These are phyloP conservation scores for Terrapene triunguis DNA, from an alignment of 2,113 vertebrate genomes.

Conservation along the genomic window DNA sequence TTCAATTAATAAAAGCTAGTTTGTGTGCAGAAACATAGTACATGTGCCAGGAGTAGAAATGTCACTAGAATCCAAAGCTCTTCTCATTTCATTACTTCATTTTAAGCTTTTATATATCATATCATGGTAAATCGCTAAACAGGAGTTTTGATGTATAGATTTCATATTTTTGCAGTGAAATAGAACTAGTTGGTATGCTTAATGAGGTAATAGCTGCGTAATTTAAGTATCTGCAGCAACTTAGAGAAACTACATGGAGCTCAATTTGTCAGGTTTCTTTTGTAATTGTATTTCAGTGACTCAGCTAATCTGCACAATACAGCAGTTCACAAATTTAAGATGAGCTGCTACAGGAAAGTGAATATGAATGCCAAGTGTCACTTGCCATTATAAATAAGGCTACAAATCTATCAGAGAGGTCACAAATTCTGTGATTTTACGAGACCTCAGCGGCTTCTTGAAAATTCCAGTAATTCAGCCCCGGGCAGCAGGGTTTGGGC, in stretches of 20 bases:
- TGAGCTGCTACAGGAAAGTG: neutral
- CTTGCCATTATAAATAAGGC: neutral
- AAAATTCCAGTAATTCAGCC: neutral
- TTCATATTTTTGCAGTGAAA: neutral
- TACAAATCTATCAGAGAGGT: neutral
- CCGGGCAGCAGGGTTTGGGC: neutral
- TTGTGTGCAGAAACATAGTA: neutral
- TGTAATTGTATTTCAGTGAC: neutral
- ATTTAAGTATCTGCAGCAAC: neutral
- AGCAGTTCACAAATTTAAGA: neutral
- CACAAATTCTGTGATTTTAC: neutral
- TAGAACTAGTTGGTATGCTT: neutral
- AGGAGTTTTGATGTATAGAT: neutral
- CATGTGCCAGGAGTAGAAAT: rapidly evolving
- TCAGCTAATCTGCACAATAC: neutral
- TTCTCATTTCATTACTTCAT: neutral
- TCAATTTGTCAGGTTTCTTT: constrained; percentile 10
- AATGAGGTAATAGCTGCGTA: neutral
- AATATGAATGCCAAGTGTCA: neutral
- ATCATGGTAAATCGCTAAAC: neutral
- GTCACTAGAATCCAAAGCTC: neutral
- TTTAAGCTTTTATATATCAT: neutral
- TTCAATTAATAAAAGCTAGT: neutral
- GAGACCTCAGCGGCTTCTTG: neutral
- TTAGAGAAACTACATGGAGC: neutral